These are phyloP conservation scores for Trisateles emortualis DNA, from an alignment of 2,888 invertebrate species.

Conservation along the genomic window DNA sequence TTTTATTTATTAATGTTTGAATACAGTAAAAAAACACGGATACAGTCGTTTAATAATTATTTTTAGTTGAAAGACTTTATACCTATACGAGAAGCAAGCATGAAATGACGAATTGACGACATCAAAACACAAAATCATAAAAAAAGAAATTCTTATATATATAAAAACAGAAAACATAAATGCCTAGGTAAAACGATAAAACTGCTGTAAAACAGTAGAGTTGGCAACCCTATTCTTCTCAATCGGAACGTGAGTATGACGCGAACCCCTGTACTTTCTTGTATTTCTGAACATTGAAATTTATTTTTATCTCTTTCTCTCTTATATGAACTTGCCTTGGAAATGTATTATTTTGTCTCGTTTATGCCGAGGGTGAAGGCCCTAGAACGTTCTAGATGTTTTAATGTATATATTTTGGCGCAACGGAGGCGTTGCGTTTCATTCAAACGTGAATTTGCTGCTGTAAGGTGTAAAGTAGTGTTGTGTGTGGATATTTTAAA, in stretches of 20 bases:
- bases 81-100: no score
- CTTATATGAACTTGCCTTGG: slow-evolving; percentile 11
- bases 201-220: not conserved
- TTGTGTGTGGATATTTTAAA: slow-evolving; percentile 67
- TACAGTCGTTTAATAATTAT: no score
- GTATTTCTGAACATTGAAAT: slow-evolving; percentile 64
- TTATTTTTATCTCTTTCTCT: slow-evolving; percentile 79
- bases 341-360: slow-evolving; percentile 61
- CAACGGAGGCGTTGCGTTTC: slow-evolving; percentile 85
- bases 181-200: no score
- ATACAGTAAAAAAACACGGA: no score
- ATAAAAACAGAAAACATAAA: no score
- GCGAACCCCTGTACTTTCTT: slow-evolving; percentile 50
- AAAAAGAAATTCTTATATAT: no score
- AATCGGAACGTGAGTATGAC: slow-evolving; percentile 54
- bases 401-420: slow-evolving; percentile 89
- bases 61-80: no score
- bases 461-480: slow-evolving; percentile 76
- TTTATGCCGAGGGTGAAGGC: slow-evolving; percentile 74
- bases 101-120: no score
- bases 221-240: slow-evolving; percentile 26
- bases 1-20: no score
- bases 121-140: no score
- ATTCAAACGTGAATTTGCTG: slow-evolving; percentile 81
- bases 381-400: slow-evolving; percentile 90